Base-by-base conservation (phyloP, 2,113 vertebrate species). In the Vanacampus margaritifer region DNA sequence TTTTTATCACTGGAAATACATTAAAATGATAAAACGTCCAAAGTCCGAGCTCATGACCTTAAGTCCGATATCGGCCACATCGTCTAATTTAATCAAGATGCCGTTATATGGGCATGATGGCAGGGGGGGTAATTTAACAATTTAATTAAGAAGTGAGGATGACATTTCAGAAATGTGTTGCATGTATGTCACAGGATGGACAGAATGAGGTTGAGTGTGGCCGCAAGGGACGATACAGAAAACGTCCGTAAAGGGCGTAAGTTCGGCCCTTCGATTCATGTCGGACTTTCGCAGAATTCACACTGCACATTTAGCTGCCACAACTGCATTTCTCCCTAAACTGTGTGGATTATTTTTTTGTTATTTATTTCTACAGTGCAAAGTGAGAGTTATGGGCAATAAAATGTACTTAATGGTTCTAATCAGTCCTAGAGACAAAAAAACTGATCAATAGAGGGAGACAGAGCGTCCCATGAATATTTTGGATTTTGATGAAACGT, bases 1-100 rank as follows among this genome's bases (percentile, higher is more conserved):
- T 69, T 73, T 82, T 74, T 79, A 78, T 76, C 51, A 56, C 11
- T 64, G 67, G 51, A 83, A 79, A 78, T 59, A 62, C 74, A 79
- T 76, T 48, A 23, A 58, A 68, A 46, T 32, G 60, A 43, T 26
- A 9, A 50, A 58, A 59, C 41, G 43, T 23, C 10, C 1, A 53
- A 67, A 26, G 63, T 78, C 50, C 51, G 2, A 35, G 65, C 73
- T 66, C 21, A 26, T 64, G 45, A 71, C 23, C 67, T 75, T 39
- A 23, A 51, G 46, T 72, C 62, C 75, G 26, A 64, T 71, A 57
- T 65, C 51, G 3, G 10, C 1, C 62, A 48, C 45, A 23, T 46
- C 45, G 62, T 75, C 3, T 58, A 39, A 63, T 45, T 63, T 71
- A 28, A 65, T 71, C 53, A 46, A 57, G 51, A 61, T 56, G 14